Percentiles rank a stretch among this genome's conserved stretches.
Conservation (phyloP, 2,888 invertebrate genomes). For the Epinotia ramella region DNA sequence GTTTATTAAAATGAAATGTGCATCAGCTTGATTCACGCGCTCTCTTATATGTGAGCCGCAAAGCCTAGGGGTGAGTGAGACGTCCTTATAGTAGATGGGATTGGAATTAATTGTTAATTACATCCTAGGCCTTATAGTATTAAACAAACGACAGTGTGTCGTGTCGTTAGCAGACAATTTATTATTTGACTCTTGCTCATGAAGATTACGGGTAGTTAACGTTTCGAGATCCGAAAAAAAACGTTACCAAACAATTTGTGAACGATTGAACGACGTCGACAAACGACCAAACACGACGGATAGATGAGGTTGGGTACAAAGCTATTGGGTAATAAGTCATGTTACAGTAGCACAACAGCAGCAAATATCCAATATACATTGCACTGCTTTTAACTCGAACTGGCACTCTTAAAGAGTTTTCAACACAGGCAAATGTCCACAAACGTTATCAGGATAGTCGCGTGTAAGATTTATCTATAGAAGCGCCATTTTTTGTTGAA, state of each 20-base stretch:
- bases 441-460: neutral
- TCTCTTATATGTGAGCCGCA: neutral
- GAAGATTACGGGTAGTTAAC: neutral
- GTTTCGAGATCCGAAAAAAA: too few species aligned
- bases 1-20: neutral
- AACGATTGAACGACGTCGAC: too few species aligned
- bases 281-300: too few species aligned
- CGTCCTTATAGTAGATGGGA: neutral
- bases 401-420: neutral
- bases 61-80: neutral
- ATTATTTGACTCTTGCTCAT: neutral
- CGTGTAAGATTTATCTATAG: neutral
- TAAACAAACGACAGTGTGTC: neutral
- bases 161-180: neutral
- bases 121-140: neutral
- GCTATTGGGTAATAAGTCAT: too few species aligned
- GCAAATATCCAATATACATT: neutral
- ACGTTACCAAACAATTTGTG: too few species aligned
- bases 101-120: neutral
- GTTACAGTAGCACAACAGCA: neutral
- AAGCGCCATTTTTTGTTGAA: neutral
- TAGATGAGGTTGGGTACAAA: too few species aligned
- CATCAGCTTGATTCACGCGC: neutral
- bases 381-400: neutral
- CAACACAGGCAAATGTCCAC: too few species aligned